phyloP scores from a whole-genome alignment of 2,113 vertebrate genomes.

The Engraulis encrasicolus region DNA sequence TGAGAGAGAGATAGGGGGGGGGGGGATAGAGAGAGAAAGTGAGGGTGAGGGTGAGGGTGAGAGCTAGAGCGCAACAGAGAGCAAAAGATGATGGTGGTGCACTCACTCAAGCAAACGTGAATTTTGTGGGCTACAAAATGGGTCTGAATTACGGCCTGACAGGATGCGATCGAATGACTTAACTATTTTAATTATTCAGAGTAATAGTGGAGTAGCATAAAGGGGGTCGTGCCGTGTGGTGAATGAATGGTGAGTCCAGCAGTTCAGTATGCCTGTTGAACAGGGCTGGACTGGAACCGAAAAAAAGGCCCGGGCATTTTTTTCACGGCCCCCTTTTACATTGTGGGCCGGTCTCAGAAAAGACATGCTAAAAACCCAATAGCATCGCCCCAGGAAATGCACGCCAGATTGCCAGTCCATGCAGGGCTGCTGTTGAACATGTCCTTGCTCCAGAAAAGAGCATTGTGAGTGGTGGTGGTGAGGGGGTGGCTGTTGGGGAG shows the following conservation, averaged over 20 bases:
- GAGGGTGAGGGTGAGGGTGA: too few species aligned
- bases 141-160: slow-evolving; percentile 20
- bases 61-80: too few species aligned
- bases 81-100: background rate
- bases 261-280: too few species aligned
- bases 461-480: slow-evolving; percentile 41
- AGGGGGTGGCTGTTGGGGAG: too few species aligned
- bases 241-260: slow-evolving; percentile 28
- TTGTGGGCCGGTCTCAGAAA: too few species aligned
- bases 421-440: slow-evolving; percentile 8
- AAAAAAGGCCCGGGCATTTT: too few species aligned
- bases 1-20: background rate
- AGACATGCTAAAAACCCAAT: too few species aligned
- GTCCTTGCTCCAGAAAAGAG: slow-evolving; percentile 13
- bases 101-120: slow-evolving; percentile 14
- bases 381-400: too few species aligned
- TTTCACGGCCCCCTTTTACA: too few species aligned
- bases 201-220: slow-evolving; percentile 41
- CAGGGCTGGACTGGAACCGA: too few species aligned
- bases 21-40: too few species aligned
- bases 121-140: slow-evolving; percentile 9
- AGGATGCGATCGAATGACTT: slow-evolving; percentile 42
- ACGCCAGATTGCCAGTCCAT: too few species aligned
- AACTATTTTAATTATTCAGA: slow-evolving; percentile 44
- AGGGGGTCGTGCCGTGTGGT: slow-evolving; percentile 32